Conservation (phyloP, 2,888 invertebrate species). For the Cyclophora punctaria region DNA sequence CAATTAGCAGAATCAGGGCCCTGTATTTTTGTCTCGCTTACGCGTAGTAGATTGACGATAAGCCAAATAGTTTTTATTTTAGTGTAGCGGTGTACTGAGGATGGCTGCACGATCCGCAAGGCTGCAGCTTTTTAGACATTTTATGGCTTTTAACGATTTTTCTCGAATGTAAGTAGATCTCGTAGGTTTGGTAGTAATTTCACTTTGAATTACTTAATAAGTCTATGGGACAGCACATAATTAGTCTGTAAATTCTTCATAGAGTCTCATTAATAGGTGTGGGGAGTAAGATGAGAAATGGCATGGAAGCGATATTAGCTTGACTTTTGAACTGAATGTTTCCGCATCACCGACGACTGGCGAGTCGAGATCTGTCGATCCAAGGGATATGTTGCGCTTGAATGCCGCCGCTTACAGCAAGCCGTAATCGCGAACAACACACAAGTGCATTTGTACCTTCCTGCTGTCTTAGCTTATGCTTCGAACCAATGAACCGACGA, state of each 20-base stretch:
- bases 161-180: slow-evolving; percentile 34
- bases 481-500: slow-evolving; percentile 52
- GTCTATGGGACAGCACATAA: slow-evolving; percentile 44
- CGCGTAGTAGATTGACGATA: slow-evolving; percentile 40
- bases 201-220: slow-evolving; percentile 34
- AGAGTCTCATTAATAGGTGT: slow-evolving; percentile 36
- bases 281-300: slow-evolving; percentile 28
- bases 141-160: slow-evolving; percentile 32
- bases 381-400: slow-evolving; percentile 35
- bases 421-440: slow-evolving; percentile 7
- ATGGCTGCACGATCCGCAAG: slow-evolving; percentile 45
- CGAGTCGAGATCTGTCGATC: background rate
- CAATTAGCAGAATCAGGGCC: slow-evolving; percentile 23
- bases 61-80: slow-evolving; percentile 50
- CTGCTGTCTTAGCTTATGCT: slow-evolving; percentile 60
- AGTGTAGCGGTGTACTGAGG: slow-evolving; percentile 41
- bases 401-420: slow-evolving; percentile 23
- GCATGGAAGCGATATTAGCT: slow-evolving; percentile 26
- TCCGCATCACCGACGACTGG: too few relatives aligned
- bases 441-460: slow-evolving; percentile 33
- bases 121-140: slow-evolving; percentile 61
- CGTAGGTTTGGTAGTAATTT: slow-evolving; percentile 46
- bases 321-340: slow-evolving; percentile 8
- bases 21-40: slow-evolving; percentile 38
- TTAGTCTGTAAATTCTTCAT: slow-evolving; percentile 39